Conservation (phyloP, 1,140 invertebrate species). For the Stenopsyche tienmushanensis region DNA sequence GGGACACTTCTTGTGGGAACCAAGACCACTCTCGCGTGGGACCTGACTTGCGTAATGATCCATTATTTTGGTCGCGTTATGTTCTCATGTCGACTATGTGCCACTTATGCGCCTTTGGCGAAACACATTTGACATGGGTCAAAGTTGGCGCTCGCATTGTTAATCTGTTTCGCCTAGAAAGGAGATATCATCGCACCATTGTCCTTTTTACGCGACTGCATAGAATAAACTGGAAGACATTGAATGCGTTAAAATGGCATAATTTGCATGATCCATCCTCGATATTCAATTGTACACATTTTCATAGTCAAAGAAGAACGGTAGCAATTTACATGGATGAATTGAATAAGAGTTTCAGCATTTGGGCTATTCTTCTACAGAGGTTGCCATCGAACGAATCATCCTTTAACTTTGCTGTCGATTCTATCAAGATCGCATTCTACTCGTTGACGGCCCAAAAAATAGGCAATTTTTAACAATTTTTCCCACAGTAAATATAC, state of each 20-base stretch:
- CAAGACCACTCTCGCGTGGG: constrained; percentile 29
- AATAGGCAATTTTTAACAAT: too few species aligned
- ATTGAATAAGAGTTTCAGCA: background rate
- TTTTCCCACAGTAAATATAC: too few species aligned
- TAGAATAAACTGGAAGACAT: background rate
- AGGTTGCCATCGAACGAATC: too few species aligned
- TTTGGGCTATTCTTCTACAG: too few species aligned
- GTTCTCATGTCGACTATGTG: constrained; percentile 31
- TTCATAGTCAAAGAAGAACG: background rate
- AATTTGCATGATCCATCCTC: background rate
- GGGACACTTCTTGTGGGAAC: constrained; percentile 37
- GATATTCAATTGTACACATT: background rate
- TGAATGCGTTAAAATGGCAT: background rate
- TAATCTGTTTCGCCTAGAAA: background rate
- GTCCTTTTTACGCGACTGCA: background rate
- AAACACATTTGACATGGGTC: constrained; percentile 34
- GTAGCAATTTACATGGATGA: background rate
- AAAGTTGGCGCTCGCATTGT: constrained; percentile 31
- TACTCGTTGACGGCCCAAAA: too few species aligned
- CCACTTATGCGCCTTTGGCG: constrained; percentile 16
- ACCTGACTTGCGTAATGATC: constrained; percentile 32
- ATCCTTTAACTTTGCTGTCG: too few species aligned
- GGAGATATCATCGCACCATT: constrained; percentile 7
- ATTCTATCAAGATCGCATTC: too few species aligned
- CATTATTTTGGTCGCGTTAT: constrained; percentile 29